Evolutionary conservation across 2,113 vertebrate genomes (phyloP).

Genomic region (Naja naja): DNA sequence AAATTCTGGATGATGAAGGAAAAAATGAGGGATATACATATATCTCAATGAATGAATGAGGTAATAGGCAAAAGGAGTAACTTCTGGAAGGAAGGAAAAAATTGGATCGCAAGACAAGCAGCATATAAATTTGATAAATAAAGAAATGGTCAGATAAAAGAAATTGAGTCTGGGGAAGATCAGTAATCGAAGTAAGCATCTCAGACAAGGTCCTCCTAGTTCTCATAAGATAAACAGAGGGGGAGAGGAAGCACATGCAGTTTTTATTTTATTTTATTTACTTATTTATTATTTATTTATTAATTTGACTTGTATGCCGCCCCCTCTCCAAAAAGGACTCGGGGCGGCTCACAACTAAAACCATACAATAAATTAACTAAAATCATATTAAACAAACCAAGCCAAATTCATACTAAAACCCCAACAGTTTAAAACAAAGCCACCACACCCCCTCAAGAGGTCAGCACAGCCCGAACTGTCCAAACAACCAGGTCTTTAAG

Average conservation of each 20-base stretch:
- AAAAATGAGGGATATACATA: background rate
- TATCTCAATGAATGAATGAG: background rate
- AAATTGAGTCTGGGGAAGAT: background rate
- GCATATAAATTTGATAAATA: background rate
- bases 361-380: no score
- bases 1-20: background rate
- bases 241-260: background rate
- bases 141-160: background rate
- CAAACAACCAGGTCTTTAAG: no score
- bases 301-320: no score
- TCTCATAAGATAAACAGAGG: background rate
- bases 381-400: no score
- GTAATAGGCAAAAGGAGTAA: background rate
- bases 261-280: no score
- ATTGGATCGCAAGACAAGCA: background rate
- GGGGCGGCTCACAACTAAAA: no score
- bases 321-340: no score
- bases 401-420: no score
- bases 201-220: background rate
- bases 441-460: no score
- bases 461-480: no score
- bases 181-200: background rate
- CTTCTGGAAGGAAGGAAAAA: background rate
- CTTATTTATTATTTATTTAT: no score
- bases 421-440: no score